Evolutionary conservation across 2,888 invertebrate genomes (phyloP), one percentile per base, ranked within the genome.

Genomic region (Scotopteryx bipunctaria): DNA sequence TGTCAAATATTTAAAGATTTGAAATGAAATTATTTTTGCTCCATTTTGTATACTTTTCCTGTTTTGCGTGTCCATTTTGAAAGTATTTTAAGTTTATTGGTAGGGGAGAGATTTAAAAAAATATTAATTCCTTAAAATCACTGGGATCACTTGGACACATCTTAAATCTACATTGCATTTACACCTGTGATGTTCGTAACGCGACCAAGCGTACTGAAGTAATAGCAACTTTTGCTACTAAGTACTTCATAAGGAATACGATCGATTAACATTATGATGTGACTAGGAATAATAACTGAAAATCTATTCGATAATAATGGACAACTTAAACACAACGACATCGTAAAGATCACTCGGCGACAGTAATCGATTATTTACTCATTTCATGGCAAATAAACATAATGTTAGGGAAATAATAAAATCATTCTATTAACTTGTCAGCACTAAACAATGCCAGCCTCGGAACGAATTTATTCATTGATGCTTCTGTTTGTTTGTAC

Each of bases 341-440:
- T 46, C 46, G 17, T 53, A 43, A 53, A 53, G 23, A 16, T 31
- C 33, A 19, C 21, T 6, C 3, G 9, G 19, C 17, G 21, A 36
- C 29, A 27, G 15, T 27, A 47, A 53, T 53, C 33, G 42, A 53
- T 53, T 53, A 17, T 4, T 25, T 17, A 46, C 51, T 51, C 11
- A 47, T 47, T 46, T 42, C 36, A 46, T 27, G 42, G 46, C 17
- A 33, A 32, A 40, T 46, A 42, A 52, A 45, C 13, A 19, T 17
- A 36, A 9, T 11, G 9, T n/a, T 14, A 9, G 13, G 36, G 19
- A 38, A 48, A 27, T 14, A 38, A 46, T 48, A 53, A 57, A 55
- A 45, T 46, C 43, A 55, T 35, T 37, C 15, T 21, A 38, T 48
- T 48, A 41, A 19, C 14, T 35, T 48, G 41, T 48, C 47, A 27